Evolutionary conservation across 1,140 invertebrate genomes (phyloP).

Genomic region (Magallana ariakensis): DNA sequence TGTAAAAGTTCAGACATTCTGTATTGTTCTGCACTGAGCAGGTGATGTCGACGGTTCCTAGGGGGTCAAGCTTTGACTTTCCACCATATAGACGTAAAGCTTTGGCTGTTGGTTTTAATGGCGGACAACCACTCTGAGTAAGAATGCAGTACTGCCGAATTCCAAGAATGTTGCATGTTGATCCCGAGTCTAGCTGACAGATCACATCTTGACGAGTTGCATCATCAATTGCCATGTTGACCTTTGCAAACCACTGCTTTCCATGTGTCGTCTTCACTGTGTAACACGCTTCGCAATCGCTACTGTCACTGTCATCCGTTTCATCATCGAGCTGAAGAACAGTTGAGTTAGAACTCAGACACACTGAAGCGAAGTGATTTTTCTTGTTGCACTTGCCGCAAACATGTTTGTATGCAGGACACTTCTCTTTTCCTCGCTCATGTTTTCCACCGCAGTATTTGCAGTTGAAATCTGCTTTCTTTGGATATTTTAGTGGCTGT

Average conservation of each 20-base stretch:
- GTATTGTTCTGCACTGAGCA: neutral
- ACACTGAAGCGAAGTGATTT: too few relatives aligned
- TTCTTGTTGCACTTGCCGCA: too few relatives aligned
- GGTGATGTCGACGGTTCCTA: neutral
- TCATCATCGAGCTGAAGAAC: too few relatives aligned
- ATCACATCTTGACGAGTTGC: neutral
- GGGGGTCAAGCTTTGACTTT: constrained; percentile 1
- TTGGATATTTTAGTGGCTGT: neutral
- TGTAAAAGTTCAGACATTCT: neutral
- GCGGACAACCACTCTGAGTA: too few relatives aligned
- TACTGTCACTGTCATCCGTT: too few relatives aligned
- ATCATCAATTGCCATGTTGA: constrained; percentile 20
- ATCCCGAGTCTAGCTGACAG: constrained; percentile 46
- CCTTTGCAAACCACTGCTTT: constrained; percentile 33
- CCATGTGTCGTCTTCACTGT: constrained; percentile 6
- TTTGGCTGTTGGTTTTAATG: neutral
- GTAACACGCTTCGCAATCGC: neutral
- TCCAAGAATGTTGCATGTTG: constrained; percentile 7
- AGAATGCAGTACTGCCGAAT: too few relatives aligned
- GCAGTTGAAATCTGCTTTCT: too few relatives aligned
- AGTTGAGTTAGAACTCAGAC: too few relatives aligned
- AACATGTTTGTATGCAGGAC: too few relatives aligned
- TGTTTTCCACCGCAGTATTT: too few relatives aligned
- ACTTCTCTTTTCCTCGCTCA: too few relatives aligned
- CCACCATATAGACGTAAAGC: constrained; percentile 41